Evolutionary conservation across 1,140 invertebrate species (phyloP).

Genomic region (Brachionus paranguensis): DNA sequence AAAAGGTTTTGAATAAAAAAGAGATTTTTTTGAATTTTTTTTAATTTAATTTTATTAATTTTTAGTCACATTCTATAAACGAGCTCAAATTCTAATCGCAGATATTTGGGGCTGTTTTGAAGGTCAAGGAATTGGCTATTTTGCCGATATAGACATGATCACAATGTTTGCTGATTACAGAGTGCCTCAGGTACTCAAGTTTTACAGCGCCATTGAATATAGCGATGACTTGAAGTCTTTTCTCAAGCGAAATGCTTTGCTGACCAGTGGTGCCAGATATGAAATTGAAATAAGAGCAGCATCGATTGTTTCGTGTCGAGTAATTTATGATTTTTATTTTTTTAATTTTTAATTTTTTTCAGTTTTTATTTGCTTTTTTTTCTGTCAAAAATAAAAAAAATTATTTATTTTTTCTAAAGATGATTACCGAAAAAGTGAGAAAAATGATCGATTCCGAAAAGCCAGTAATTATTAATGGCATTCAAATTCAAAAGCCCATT

Average conservation of each 20-base stretch:
- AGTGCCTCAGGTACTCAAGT: constrained; percentile 80
- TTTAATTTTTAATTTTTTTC: constrained; percentile 4
- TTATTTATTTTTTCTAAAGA: constrained; percentile 43
- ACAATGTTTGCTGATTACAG: constrained; percentile 94
- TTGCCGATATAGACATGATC: constrained; percentile 70
- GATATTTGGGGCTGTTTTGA: constrained; percentile 85
- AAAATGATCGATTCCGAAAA: constrained; percentile 46
- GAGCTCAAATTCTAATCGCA: constrained; percentile 85
- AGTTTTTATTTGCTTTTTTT: not conserved
- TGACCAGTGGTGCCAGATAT: constrained; percentile 63
- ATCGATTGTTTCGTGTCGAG: constrained; percentile 78
- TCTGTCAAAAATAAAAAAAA: not conserved
- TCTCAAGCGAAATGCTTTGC: constrained; percentile 62
- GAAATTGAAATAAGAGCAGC: constrained; percentile 88
- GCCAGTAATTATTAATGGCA: constrained; percentile 50
- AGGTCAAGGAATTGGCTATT: constrained; percentile 69
- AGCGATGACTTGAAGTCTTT: constrained; percentile 64
- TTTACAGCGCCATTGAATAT: constrained; percentile 76
- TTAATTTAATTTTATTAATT: constrained; percentile 43
- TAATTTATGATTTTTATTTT: constrained; percentile 46
- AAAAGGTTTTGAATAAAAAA: constrained; percentile 55
- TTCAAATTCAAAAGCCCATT: constrained; percentile 42
- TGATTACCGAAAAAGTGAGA: constrained; percentile 60
- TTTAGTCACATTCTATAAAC: constrained; percentile 77
- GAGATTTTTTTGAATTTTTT: not conserved